A percentile compares a stretch with the other conserved stretches of the same genome.
Conservation (phyloP, 2,113 vertebrate genomes). For the Vulpes lagopus region DNA sequence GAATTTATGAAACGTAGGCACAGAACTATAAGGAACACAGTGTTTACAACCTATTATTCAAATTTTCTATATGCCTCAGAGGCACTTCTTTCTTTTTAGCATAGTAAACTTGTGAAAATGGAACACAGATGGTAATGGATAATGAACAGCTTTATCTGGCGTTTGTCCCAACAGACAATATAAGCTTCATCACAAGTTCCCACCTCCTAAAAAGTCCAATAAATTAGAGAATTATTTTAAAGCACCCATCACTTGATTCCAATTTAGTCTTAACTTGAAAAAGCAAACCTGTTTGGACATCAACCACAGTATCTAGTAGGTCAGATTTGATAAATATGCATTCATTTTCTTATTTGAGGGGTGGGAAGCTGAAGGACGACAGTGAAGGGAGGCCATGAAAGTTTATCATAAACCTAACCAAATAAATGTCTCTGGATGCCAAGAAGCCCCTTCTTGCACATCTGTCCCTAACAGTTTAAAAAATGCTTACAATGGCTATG, state of each 20-base stretch:
- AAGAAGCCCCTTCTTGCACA: slow-evolving; percentile 27
- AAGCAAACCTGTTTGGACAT: neutral
- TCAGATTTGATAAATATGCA: neutral
- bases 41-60: slow-evolving; percentile 7
- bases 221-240: slow-evolving; percentile 8
- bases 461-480: neutral
- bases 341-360: neutral
- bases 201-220: neutral
- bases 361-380: neutral
- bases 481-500: neutral
- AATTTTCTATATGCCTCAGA: neutral
- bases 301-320: neutral
- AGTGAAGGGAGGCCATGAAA: slow-evolving; percentile 17
- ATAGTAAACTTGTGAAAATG: neutral
- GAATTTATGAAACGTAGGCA: slow-evolving; percentile 32
- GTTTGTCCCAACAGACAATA: neutral
- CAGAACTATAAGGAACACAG: neutral
- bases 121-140: slow-evolving; percentile 11
- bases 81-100: neutral
- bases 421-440: neutral
- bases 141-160: neutral
- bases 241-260: neutral
- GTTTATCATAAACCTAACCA: slow-evolving; percentile 65
- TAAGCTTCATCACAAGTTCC: slow-evolving; percentile 8
- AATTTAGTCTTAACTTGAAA: slow-evolving; percentile 20